phyloP scores from a whole-genome alignment of 2,113 vertebrate species.

The Ceyx margarethae region DNA sequence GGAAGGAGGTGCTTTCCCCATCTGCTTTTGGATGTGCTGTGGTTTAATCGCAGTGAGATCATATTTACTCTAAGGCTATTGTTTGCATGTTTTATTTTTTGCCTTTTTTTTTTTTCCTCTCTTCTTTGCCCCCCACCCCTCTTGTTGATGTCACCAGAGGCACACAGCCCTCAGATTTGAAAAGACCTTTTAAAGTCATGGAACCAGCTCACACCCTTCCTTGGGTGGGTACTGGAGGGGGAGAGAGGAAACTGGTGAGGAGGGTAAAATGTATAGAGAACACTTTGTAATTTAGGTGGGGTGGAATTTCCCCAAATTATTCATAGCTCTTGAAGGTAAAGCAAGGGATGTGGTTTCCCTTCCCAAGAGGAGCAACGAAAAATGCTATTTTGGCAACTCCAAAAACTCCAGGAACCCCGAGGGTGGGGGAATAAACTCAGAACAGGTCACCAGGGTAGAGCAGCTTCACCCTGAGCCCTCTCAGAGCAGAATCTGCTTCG shows the following conservation, averaged over 20 bases:
- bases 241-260: constrained; percentile 12
- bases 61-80: constrained; percentile 69
- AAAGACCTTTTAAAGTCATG: constrained; percentile 57
- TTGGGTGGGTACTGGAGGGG: not conserved
- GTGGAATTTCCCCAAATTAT: constrained; percentile 49
- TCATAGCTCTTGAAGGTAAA: constrained; percentile 20
- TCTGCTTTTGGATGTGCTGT: constrained; percentile 70
- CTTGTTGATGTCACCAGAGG: constrained; percentile 23
- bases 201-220: constrained; percentile 56
- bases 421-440: not conserved
- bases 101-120: not conserved
- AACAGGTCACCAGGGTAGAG: not conserved
- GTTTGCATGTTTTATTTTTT: constrained; percentile 50
- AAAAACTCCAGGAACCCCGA: not conserved
- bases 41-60: constrained; percentile 77
- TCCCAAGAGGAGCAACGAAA: not conserved
- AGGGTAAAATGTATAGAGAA: not conserved
- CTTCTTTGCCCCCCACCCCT: not conserved
- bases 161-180: constrained; percentile 18
- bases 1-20: constrained; percentile 72
- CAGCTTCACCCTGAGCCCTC: not conserved
- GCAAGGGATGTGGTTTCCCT: not conserved
- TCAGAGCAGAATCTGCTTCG: accelerated
- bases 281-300: constrained; percentile 21
- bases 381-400: not conserved